These are phyloP conservation scores for Spea hammondii DNA, from an alignment of 2,797 vertebrate species.

Conservation along the genomic window DNA sequence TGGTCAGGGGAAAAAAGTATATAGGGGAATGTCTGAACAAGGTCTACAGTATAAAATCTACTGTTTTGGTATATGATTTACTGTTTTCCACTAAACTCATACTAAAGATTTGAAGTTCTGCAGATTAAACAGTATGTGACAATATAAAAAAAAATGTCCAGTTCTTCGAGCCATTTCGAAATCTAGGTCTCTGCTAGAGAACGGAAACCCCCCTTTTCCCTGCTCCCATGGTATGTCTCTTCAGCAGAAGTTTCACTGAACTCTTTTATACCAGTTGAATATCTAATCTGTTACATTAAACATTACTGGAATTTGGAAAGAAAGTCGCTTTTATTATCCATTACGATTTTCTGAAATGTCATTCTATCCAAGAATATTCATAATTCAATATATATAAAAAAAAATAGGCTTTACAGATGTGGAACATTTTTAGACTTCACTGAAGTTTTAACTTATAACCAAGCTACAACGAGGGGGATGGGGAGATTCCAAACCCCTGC, in stretches of 20 bases:
- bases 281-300: constrained; percentile 25
- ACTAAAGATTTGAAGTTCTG: too few relatives aligned
- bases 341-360: constrained; percentile 28
- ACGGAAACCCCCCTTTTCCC: too few relatives aligned
- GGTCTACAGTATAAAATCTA: neutral
- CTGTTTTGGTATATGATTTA: too few relatives aligned
- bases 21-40: neutral
- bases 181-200: too few relatives aligned
- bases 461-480: neutral
- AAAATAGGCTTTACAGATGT: too few relatives aligned
- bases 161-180: too few relatives aligned
- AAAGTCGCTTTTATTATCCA: constrained; percentile 28
- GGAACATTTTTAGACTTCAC: too few relatives aligned
- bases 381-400: neutral
- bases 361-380: constrained; percentile 17
- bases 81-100: too few relatives aligned
- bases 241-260: neutral
- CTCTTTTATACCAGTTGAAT: neutral
- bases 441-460: neutral
- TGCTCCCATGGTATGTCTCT: neutral
- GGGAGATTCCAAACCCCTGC: neutral
- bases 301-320: constrained; percentile 24
- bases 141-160: too few relatives aligned
- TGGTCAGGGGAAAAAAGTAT: neutral
- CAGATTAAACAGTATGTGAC: too few relatives aligned